Evolutionary conservation across 2,797 vertebrate species (phyloP).

Genomic region (Dallia pectoralis): DNA sequence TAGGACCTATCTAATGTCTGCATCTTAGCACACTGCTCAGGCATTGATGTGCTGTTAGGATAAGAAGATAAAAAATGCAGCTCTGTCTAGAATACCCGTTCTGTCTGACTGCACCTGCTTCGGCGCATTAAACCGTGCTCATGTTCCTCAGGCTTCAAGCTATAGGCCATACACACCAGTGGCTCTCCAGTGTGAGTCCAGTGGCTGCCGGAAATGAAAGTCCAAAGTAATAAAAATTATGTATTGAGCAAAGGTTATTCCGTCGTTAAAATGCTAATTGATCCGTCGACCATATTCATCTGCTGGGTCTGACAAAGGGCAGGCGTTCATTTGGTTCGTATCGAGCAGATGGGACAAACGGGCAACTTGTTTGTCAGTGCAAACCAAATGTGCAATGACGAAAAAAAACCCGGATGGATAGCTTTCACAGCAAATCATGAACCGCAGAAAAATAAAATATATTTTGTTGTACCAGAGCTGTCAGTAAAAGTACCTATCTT

Average conservation of each 20-base stretch:
- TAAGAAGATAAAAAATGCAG: constrained; percentile 60
- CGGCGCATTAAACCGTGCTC: constrained; percentile 73
- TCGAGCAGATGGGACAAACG: constrained; percentile 64
- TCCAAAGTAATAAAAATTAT: constrained; percentile 82
- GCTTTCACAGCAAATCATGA: constrained; percentile 49
- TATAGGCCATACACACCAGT: constrained; percentile 50
- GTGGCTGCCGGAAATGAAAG: constrained; percentile 69
- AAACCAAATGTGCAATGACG: constrained; percentile 42
- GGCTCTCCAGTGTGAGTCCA: constrained; percentile 46
- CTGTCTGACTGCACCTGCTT: constrained; percentile 83
- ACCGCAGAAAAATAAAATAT: constrained; percentile 48
- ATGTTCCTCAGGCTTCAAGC: constrained; percentile 68
- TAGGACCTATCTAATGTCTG: constrained; percentile 46
- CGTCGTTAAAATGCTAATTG: constrained; percentile 89
- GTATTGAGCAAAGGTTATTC: constrained; percentile 86
- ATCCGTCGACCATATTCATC: constrained; percentile 87
- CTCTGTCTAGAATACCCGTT: constrained; percentile 76
- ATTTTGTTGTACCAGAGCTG: constrained; percentile 56
- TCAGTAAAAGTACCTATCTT: constrained; percentile 60
- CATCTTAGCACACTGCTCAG: constrained; percentile 54
- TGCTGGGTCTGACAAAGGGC: constrained; percentile 81
- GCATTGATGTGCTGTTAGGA: constrained; percentile 60
- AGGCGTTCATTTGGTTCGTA: constrained; percentile 73
- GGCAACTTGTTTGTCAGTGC: constrained; percentile 55
- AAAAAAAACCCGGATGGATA: constrained; percentile 47